Percentiles rank a stretch among this genome's conserved stretches.
Evolutionary conservation across 2,888 invertebrate species (phyloP).

Genomic region (Macrophya alboannulata): DNA sequence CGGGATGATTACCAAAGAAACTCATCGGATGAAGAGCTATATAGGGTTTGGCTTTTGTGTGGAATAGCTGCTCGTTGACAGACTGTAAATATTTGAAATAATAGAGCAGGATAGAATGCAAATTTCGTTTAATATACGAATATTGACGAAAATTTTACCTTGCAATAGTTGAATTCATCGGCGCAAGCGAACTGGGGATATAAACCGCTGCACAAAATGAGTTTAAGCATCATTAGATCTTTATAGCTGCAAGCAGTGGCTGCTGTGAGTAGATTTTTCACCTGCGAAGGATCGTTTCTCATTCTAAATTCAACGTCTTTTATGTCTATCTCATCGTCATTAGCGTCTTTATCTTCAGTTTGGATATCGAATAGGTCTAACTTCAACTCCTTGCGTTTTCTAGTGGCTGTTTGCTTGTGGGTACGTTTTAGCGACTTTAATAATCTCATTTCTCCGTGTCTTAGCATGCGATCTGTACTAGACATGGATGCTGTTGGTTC

Average conservation of each 20-base stretch:
- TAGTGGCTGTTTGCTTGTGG: conserved; percentile 87
- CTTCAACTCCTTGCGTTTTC: conserved; percentile 89
- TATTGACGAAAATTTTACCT: conserved; percentile 81
- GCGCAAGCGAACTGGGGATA: conserved; percentile 98
- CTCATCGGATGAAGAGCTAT: conserved; percentile 95
- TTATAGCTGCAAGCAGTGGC: conserved; percentile 85
- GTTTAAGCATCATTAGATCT: conserved; percentile 87
- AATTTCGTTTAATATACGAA: not conserved
- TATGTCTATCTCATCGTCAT: conserved; percentile 86
- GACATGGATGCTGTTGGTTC: conserved; percentile 82
- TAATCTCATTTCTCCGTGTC: conserved; percentile 95
- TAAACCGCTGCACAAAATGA: conserved; percentile 94
- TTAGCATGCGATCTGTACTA: conserved; percentile 89
- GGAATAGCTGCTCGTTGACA: conserved; percentile 90
- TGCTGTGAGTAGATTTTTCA: conserved; percentile 86
- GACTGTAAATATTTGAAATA: conserved; percentile 81
- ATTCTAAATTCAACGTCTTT: conserved; percentile 94
- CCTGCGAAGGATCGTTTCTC: conserved; percentile 88
- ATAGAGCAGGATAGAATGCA: not conserved
- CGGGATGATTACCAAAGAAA: conserved; percentile 92
- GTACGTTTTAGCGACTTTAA: conserved; percentile 90
- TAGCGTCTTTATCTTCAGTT: conserved; percentile 82
- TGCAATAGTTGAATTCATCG: conserved; percentile 96
- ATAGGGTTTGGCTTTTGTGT: conserved; percentile 94
- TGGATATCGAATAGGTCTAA: conserved; percentile 87